Evolutionary conservation across 2,888 invertebrate species (phyloP).

Genomic region (Polydesmus complanatus): DNA sequence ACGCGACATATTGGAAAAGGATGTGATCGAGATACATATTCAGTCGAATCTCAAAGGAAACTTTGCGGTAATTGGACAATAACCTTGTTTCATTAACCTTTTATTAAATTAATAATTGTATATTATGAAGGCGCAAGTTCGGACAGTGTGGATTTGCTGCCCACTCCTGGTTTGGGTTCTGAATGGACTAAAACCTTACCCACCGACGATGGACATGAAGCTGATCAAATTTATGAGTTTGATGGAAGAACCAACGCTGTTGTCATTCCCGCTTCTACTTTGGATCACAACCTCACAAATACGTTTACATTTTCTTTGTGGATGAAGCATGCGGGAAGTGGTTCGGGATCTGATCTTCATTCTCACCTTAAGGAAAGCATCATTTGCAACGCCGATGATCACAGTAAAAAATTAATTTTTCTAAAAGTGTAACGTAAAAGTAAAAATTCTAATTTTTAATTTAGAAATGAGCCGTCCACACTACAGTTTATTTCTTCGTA

Average conservation of each 20-base stretch:
- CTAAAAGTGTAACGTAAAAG: conserved; percentile 1
- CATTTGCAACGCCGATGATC: conserved; percentile 91
- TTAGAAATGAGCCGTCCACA: conserved; percentile 98
- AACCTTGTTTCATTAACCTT: background rate
- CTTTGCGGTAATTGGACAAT: conserved; percentile 49
- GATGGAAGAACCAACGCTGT: conserved; percentile 81
- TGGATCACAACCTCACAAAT: conserved; percentile 61
- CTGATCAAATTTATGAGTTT: conserved; percentile 75
- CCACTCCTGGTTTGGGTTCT: conserved; percentile 55
- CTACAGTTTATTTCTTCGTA: conserved; percentile 90
- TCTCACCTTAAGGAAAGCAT: conserved; percentile 92
- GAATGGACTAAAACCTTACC: conserved; percentile 70
- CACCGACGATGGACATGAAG: conserved; percentile 63
- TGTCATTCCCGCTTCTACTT: conserved; percentile 58
- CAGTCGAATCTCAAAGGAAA: conserved; percentile 67
- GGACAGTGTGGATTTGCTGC: conserved; percentile 72
- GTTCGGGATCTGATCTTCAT: conserved; percentile 55
- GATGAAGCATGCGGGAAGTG: conserved; percentile 64
- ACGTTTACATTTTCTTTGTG: conserved; percentile 86
- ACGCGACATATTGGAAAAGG: conserved; percentile 87
- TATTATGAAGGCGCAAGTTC: conserved; percentile 49
- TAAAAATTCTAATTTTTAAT: conserved; percentile 23
- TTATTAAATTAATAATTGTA: background rate
- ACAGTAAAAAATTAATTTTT: conserved; percentile 57
- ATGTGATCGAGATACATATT: conserved; percentile 88